Conservation (phyloP, 2,888 invertebrate genomes). For the Platerodrilus igneus region DNA sequence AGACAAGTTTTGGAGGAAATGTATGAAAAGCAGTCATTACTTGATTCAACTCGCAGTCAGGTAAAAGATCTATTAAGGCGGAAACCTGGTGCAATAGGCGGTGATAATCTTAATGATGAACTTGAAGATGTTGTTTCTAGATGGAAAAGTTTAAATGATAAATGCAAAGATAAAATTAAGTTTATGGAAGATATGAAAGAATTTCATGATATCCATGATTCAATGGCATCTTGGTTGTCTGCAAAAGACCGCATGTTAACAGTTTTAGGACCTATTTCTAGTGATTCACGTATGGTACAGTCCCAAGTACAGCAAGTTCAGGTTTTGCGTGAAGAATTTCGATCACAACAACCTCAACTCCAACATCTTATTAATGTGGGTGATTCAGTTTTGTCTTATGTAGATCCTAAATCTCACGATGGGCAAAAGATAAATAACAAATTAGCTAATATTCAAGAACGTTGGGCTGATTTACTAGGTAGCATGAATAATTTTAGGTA, state of each 20-base stretch:
- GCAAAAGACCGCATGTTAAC: constrained; percentile 95
- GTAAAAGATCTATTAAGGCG: constrained; percentile 81
- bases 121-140: constrained; percentile 75
- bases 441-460: constrained; percentile 64
- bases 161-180: constrained; percentile 70
- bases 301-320: constrained; percentile 94
- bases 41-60: constrained; percentile 86
- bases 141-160: constrained; percentile 82
- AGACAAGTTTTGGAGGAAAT: constrained; percentile 83
- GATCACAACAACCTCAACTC: constrained; percentile 85
- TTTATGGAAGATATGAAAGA: constrained; percentile 84
- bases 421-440: constrained; percentile 66
- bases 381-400: constrained; percentile 62
- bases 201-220: constrained; percentile 85
- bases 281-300: constrained; percentile 92
- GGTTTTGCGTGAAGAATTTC: constrained; percentile 92
- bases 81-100: constrained; percentile 79
- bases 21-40: constrained; percentile 85
- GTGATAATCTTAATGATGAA: constrained; percentile 77
- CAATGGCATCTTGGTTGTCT: constrained; percentile 78
- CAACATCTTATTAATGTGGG: constrained; percentile 80
- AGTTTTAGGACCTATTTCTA: constrained; percentile 92
- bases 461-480: constrained; percentile 72
- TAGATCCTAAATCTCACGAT: constrained; percentile 55
- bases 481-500: constrained; percentile 25